These are phyloP conservation scores for Clarias laeviceps DNA, from an alignment of 2,797 vertebrate species.

Conservation along the genomic window DNA sequence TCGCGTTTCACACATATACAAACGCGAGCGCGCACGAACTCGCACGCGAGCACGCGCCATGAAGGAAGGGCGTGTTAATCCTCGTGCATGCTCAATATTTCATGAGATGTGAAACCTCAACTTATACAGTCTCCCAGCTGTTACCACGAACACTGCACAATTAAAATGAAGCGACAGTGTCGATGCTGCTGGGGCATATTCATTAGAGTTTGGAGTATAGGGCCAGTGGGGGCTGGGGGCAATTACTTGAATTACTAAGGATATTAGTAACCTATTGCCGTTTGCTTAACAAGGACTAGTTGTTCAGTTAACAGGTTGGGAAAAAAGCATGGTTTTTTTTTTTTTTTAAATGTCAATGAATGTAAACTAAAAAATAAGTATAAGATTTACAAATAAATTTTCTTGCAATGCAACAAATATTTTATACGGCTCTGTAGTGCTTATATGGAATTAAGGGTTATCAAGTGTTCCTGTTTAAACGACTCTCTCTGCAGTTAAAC, in stretches of 20 bases:
- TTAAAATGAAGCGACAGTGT: slow-evolving; percentile 33
- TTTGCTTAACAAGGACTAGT: slow-evolving; percentile 28
- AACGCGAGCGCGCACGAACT: not conserved
- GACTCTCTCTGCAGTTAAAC: not conserved
- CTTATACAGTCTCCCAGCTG: slow-evolving; percentile 72
- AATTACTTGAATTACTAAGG: slow-evolving; percentile 26
- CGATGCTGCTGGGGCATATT: slow-evolving; percentile 30
- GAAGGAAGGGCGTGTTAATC: slow-evolving; percentile 55
- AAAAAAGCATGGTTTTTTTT: not conserved
- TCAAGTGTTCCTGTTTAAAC: not conserved
- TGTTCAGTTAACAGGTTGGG: slow-evolving; percentile 4
- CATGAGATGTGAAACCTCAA: slow-evolving; percentile 70
- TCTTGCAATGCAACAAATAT: not conserved
- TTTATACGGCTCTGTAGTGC: not conserved
- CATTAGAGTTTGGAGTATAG: not conserved
- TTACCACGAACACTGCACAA: slow-evolving; percentile 55
- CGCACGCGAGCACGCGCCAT: not conserved
- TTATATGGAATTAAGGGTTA: not conserved
- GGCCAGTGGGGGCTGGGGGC: not conserved
- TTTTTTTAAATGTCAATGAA: not conserved
- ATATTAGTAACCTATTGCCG: not conserved
- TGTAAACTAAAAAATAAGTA: not conserved
- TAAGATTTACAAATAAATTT: not conserved
- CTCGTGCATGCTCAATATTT: slow-evolving; percentile 72
- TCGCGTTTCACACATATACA: not conserved